Percentiles rank a stretch among this genome's conserved stretches.
phyloP scores from a whole-genome alignment of 1,140 invertebrate genomes.

The Listronotus bonariensis region DNA sequence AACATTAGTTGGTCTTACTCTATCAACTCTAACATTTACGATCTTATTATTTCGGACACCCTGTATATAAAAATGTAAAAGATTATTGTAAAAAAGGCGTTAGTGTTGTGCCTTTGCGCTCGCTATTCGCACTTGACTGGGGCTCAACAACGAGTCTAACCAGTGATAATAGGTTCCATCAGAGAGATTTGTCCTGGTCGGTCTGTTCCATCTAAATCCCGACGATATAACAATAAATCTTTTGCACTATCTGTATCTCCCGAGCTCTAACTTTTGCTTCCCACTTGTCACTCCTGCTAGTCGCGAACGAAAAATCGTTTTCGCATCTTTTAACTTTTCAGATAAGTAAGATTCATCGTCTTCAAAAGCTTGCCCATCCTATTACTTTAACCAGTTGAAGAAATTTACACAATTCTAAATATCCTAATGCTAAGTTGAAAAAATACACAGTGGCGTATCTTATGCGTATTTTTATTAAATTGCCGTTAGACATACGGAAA shows the following conservation, averaged over 20 bases:
- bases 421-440: no score
- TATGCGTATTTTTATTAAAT: no score
- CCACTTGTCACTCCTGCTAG: conserved; percentile 46
- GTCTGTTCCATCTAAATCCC: conserved; percentile 48
- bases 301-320: conserved; percentile 43
- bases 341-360: conserved; percentile 50
- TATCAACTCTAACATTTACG: no score
- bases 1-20: no score
- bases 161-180: conserved; percentile 51
- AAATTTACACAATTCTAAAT: conserved; percentile 14
- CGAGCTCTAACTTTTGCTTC: conserved; percentile 42
- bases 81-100: no score
- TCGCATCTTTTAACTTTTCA: conserved; percentile 50
- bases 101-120: conserved; percentile 9
- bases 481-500: no score
- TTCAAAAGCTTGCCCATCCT: conserved; percentile 21
- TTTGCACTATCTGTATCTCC: conserved; percentile 48
- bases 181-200: conserved; percentile 49
- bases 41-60: no score
- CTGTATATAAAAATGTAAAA: no score
- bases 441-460: no score
- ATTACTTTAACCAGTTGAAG: conserved; percentile 21
- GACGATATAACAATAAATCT: conserved; percentile 54
- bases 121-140: conserved; percentile 8
- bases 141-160: conserved; percentile 34